Conservation (phyloP, 1,140 invertebrate species). For the Acromyrmex charruanus region DNA sequence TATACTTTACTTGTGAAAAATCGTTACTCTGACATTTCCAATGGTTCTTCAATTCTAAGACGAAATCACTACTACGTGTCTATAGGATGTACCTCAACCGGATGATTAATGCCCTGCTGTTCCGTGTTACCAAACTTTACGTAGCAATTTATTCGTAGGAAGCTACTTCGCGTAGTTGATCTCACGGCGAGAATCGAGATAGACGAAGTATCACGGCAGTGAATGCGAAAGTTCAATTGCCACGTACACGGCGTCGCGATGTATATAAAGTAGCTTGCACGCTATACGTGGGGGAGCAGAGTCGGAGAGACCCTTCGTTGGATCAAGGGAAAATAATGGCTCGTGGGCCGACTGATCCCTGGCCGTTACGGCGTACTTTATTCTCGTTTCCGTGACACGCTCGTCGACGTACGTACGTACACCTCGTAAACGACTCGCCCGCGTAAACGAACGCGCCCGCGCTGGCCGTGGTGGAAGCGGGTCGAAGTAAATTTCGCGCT, state of each 20-base stretch:
- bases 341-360: constrained; percentile 53
- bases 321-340: constrained; percentile 69
- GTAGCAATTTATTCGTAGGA: constrained; percentile 60
- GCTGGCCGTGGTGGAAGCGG: not conserved
- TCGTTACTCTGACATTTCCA: not conserved
- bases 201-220: constrained; percentile 54
- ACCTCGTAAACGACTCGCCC: constrained; percentile 38
- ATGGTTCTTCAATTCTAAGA: not conserved
- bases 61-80: constrained; percentile 15
- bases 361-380: constrained; percentile 61
- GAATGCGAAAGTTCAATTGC: constrained; percentile 64
- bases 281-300: constrained; percentile 4
- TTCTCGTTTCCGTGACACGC: constrained; percentile 61
- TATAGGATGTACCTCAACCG: constrained; percentile 24
- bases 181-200: constrained; percentile 60
- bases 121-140: constrained; percentile 49
- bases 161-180: constrained; percentile 54
- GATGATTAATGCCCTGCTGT: constrained; percentile 52
- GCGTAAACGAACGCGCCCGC: not conserved
- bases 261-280: constrained; percentile 59
- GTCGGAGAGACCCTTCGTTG: constrained; percentile 44
- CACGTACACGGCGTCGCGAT: constrained; percentile 59
- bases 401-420: constrained; percentile 47
- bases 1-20: not conserved
- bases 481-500: constrained; percentile 50